These are phyloP conservation scores for Andrena fulva DNA, from an alignment of 2,888 invertebrate species.

Conservation along the genomic window DNA sequence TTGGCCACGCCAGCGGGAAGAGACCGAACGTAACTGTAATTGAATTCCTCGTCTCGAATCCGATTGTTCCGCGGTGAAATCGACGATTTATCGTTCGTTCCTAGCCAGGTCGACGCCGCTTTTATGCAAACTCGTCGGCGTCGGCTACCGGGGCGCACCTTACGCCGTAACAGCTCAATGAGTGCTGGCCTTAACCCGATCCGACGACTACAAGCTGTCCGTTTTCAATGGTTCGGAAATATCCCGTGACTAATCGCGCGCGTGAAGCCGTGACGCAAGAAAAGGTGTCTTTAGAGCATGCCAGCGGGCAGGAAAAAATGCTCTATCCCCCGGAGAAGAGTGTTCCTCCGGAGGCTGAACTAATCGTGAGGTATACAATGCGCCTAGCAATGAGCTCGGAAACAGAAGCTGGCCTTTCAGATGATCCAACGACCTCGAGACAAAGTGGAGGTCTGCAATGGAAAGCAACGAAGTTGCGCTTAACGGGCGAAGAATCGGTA, in stretches of 20 bases:
- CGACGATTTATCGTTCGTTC: constrained; percentile 29
- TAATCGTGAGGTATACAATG: background rate
- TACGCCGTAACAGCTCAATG: constrained; percentile 41
- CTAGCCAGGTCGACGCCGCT: constrained; percentile 29
- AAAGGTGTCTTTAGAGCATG: constrained; percentile 37
- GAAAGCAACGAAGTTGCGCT: no score
- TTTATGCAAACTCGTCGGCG: constrained; percentile 40
- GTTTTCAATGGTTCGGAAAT: constrained; percentile 64
- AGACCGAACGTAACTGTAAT: constrained; percentile 13
- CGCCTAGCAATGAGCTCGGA: constrained; percentile 2
- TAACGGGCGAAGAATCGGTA: background rate
- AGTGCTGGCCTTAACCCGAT: constrained; percentile 63
- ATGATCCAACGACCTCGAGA: background rate
- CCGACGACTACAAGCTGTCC: constrained; percentile 36
- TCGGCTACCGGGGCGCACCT: constrained; percentile 35
- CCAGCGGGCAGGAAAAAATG: constrained; percentile 23
- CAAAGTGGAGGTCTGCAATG: no score
- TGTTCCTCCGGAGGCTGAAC: constrained; percentile 11
- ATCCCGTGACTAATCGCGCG: constrained; percentile 63
- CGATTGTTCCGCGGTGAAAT: background rate
- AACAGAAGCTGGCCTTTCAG: background rate
- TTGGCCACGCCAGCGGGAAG: constrained; percentile 13
- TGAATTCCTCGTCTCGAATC: background rate
- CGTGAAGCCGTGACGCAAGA: constrained; percentile 58
- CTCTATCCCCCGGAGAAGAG: background rate